Percentiles rank a stretch among this genome's conserved stretches.
Conservation (phyloP, 2,797 vertebrate species). For the Cephalopachus bancanus region DNA sequence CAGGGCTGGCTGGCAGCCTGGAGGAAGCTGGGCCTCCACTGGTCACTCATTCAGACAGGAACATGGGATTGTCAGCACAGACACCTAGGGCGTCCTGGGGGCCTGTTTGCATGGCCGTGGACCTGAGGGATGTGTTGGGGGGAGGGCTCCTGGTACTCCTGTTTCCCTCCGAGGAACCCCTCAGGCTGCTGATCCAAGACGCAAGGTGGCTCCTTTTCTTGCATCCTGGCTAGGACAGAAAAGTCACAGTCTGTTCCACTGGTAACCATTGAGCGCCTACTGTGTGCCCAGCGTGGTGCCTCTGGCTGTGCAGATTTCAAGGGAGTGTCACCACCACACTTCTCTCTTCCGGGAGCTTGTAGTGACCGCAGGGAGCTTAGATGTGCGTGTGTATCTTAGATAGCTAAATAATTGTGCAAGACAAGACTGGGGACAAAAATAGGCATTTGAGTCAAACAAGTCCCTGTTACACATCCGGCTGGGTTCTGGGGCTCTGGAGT, state of each 20-base stretch:
- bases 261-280: neutral
- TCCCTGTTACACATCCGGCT: fast-evolving
- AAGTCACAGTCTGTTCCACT: neutral
- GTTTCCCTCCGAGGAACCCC: neutral
- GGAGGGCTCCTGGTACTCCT: neutral
- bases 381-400: neutral
- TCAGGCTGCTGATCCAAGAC: neutral
- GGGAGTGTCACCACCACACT: neutral
- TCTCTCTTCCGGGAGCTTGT: neutral
- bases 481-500: neutral
- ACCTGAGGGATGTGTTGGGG: neutral
- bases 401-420: neutral
- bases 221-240: neutral
- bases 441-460: neutral
- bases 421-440: neutral
- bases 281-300: fast-evolving
- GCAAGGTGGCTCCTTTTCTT: neutral
- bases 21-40: neutral
- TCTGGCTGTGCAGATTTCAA: neutral
- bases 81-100: too few species aligned
- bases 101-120: neutral
- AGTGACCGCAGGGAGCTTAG: neutral
- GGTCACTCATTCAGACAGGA: fast-evolving
- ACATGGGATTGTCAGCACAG: neutral
- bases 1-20: too few species aligned